phyloP scores from a whole-genome alignment of 2,888 invertebrate species.

The Athripsodes cinereus region DNA sequence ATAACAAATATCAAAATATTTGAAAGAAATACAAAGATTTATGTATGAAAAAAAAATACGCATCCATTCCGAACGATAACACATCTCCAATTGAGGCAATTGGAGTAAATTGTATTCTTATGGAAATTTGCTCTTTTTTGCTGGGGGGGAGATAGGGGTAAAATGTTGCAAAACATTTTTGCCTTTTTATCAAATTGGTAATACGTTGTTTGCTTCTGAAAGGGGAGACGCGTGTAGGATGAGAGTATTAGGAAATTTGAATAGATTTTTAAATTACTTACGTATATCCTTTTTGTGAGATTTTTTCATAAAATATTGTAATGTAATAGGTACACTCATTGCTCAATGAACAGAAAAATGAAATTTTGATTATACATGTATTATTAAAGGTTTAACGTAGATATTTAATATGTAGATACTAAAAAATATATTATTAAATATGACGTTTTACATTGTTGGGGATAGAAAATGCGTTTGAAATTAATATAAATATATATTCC shows the following conservation, averaged over 20 bases:
- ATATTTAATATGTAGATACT: too few relatives aligned
- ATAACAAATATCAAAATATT: too few relatives aligned
- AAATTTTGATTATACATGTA: not conserved
- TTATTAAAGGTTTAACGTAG: too few relatives aligned
- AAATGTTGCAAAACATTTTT: not conserved
- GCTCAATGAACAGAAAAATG: slow-evolving; percentile 1
- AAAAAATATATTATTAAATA: too few relatives aligned
- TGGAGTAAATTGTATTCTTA: slow-evolving; percentile 20
- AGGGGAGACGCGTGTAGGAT: not conserved
- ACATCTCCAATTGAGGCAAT: slow-evolving; percentile 13
- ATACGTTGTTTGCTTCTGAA: not conserved
- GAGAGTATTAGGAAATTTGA: not conserved
- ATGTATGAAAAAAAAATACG: too few relatives aligned
- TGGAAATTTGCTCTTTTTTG: slow-evolving; percentile 10
- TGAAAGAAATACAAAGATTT: too few relatives aligned
- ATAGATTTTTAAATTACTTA: not conserved
- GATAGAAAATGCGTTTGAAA: too few relatives aligned
- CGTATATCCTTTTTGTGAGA: not conserved
- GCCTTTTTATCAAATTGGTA: not conserved
- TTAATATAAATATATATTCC: too few relatives aligned
- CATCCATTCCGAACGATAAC: not conserved
- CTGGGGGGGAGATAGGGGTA: not conserved
- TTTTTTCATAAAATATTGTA: not conserved
- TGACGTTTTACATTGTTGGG: too few relatives aligned
- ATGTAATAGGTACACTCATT: not conserved